Base-by-base conservation (phyloP, 2,797 vertebrate species). In the Apogon talboti region DNA sequence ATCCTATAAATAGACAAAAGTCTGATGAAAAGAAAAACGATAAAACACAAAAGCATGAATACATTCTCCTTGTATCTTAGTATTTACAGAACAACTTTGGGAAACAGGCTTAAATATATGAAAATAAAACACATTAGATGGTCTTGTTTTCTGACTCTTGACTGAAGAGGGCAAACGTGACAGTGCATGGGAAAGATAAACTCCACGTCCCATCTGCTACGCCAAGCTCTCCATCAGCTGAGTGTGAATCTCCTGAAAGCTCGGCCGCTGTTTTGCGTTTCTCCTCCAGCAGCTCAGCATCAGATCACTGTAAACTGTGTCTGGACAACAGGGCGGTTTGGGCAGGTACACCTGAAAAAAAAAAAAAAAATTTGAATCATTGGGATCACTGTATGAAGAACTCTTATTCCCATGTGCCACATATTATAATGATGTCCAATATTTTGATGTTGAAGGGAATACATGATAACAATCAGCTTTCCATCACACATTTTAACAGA, bases 211-310 rank as follows among this genome's bases (percentile, higher is more conserved):
- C 30, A 33, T 73, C 66, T 62, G 75, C 83, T 91, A 90, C 4
- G 76, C 74, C 65, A 81, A 78, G 60, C 85, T 91, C 75, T 95
- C 93, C 46, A 92, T 92, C 62, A 99, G 93, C 76, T 92, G 90
- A 70, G 83, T 71, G 63, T 97, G 94, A 68, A 98, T 96, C 54
- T 98, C 96, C 81, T 95, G 95, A 87, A 99, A 99, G 35, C 93
- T 95, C 3, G 96, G 96, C 16, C 97, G 93, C 50, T 96, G 94
- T 87, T 96, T 97, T 76, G 96, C 94, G 21, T 98, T 98, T 82
- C 97, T 95, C 89, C 90, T 94, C 96, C 98, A 99, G 90, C 97
- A 98, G 87, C 94, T 95, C 67, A 96, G 92, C 97, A 99, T 98
- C 79, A 98, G 91, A 21, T 91, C 71, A 67, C 91, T 95, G 91